Percentiles rank a stretch among this genome's conserved stretches.
These are phyloP conservation scores for Atopsyche davidsoni DNA, from an alignment of 1,140 invertebrate species.

Conservation along the genomic window DNA sequence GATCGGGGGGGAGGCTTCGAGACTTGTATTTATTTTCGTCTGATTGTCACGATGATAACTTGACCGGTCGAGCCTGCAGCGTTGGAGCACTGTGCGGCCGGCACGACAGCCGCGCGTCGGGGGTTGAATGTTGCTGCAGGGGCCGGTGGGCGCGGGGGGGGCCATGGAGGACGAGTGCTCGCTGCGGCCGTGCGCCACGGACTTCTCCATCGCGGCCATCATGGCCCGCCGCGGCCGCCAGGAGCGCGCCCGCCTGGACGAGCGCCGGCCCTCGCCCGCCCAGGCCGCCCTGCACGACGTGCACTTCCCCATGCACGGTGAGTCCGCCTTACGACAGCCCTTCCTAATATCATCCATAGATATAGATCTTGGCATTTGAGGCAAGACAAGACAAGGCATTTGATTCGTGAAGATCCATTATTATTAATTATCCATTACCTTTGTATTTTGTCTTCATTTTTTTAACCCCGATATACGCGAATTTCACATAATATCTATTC, in stretches of 20 bases:
- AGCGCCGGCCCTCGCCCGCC: slow-evolving; percentile 36
- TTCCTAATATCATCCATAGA: neutral
- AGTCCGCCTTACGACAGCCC: neutral
- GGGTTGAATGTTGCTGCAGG: slow-evolving; percentile 47
- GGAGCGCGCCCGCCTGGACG: slow-evolving; percentile 35
- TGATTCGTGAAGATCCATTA: too few species aligned
- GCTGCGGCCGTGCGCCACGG: slow-evolving; percentile 65
- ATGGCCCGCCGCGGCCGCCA: slow-evolving; percentile 63
- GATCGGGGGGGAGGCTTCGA: too few species aligned
- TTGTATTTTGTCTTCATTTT: too few species aligned
- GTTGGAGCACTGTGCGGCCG: neutral
- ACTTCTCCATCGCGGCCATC: slow-evolving; percentile 84
- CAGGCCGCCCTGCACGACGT: slow-evolving; percentile 35
- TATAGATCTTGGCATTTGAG: too few species aligned
- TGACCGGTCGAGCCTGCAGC: too few species aligned
- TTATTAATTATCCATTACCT: too few species aligned
- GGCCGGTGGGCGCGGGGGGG: slow-evolving; percentile 36
- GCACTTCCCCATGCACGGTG: slow-evolving; percentile 25
- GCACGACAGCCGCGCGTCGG: slow-evolving; percentile 14
- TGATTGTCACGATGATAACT: too few species aligned
- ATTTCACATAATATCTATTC: too few species aligned
- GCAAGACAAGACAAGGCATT: too few species aligned
- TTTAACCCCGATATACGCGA: too few species aligned
- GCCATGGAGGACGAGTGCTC: slow-evolving; percentile 53
- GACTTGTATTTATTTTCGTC: too few species aligned